Percentiles rank a stretch among this genome's conserved stretches.
Evolutionary conservation across 2,888 invertebrate genomes (phyloP).

Genomic region (Lacanobia wlatinum): DNA sequence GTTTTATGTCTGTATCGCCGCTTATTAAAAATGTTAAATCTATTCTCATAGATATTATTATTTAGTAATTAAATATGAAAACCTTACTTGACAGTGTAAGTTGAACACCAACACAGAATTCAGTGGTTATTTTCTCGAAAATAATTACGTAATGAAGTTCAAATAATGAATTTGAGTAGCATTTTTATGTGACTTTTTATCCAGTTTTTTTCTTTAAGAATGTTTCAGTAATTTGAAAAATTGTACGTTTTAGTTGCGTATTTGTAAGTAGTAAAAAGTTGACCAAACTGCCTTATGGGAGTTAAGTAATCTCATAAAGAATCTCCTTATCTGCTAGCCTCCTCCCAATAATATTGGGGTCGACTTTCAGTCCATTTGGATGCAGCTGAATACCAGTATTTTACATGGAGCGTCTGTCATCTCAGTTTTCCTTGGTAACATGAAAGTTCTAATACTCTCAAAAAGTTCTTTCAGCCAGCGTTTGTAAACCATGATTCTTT

Average conservation of each 20-base stretch:
- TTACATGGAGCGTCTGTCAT: not conserved
- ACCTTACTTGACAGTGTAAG: slow-evolving; percentile 7
- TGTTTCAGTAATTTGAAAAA: slow-evolving; percentile 19
- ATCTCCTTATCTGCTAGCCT: not conserved
- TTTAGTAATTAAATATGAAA: slow-evolving; percentile 6
- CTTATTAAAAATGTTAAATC: slow-evolving; percentile 14
- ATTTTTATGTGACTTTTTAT: slow-evolving; percentile 43
- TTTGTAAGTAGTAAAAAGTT: slow-evolving; percentile 10
- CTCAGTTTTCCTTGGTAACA: not conserved
- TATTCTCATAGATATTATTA: slow-evolving; percentile 10
- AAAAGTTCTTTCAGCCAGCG: not conserved
- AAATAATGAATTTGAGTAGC: slow-evolving; percentile 48
- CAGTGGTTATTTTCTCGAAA: slow-evolving; percentile 67
- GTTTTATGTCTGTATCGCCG: not conserved
- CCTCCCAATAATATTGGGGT: not conserved
- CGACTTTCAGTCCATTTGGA: not conserved
- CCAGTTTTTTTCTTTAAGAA: slow-evolving; percentile 27
- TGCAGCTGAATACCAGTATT: not conserved
- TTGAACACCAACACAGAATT: slow-evolving; percentile 51
- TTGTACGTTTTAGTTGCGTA: not conserved
- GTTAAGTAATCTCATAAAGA: not conserved
- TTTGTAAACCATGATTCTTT: no score
- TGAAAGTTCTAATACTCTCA: not conserved
- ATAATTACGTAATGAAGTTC: slow-evolving; percentile 66
- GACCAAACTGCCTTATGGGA: no score